These are phyloP conservation scores for Aurelia sp. DNA, from an alignment of 30 jellyfish, hydroid and myxozoan species.

Conservation along the genomic window DNA sequence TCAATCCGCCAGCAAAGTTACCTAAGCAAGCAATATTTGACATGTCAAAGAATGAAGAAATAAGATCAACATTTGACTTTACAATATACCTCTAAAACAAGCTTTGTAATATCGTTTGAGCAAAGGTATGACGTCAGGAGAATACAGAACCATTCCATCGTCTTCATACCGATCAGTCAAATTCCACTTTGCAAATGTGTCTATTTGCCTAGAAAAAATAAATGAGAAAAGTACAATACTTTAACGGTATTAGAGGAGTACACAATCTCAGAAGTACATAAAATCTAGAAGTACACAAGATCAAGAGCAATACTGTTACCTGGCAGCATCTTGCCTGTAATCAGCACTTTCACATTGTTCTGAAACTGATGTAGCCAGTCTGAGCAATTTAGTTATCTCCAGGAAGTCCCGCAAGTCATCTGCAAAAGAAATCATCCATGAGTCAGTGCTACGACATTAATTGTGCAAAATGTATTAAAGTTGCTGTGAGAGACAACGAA, in stretches of 20 bases:
- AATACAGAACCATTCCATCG: constrained; percentile 90
- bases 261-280: too few relatives aligned
- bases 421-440: constrained; percentile 11
- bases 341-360: constrained; percentile 96
- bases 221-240: background rate
- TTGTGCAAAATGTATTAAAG: too few relatives aligned
- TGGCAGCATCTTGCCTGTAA: constrained; percentile 88
- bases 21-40: too few relatives aligned
- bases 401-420: constrained; percentile 75
- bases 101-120: constrained; percentile 39
- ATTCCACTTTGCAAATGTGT: constrained; percentile 48
- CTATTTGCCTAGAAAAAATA: constrained; percentile 43
- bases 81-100: constrained; percentile 26
- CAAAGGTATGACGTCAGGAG: constrained; percentile 84
- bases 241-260: too few relatives aligned
- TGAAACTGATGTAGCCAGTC: constrained; percentile 69
- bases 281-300: background rate
- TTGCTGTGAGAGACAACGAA: too few relatives aligned
- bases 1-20: too few relatives aligned
- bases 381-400: constrained; percentile 36
- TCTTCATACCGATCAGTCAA: constrained; percentile 79
- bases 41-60: too few relatives aligned
- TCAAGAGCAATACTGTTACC: constrained; percentile 26
- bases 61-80: too few relatives aligned
- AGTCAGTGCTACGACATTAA: too few relatives aligned